A percentile compares a stretch with the other conserved stretches of the same genome.
phyloP scores from a whole-genome alignment of 2,888 invertebrate genomes.

The Pyrgus malvae region DNA sequence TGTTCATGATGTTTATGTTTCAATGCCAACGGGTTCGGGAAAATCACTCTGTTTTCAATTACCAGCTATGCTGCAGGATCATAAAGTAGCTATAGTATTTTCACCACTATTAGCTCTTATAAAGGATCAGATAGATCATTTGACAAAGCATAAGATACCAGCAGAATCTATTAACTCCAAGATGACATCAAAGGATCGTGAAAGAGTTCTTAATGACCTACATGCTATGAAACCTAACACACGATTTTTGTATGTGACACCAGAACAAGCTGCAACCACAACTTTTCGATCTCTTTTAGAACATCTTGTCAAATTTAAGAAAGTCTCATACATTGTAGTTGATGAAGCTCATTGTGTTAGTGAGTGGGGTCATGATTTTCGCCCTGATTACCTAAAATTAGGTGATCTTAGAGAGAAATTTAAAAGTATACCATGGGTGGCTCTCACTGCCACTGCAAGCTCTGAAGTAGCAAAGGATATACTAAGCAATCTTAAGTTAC shows the following conservation, averaged over 20 bases:
- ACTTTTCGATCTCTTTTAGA: slow-evolving; percentile 86
- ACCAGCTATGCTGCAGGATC: slow-evolving; percentile 91
- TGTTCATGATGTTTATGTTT: slow-evolving; percentile 95
- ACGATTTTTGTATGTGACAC: slow-evolving; percentile 96
- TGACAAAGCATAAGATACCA: slow-evolving; percentile 87
- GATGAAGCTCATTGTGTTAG: slow-evolving; percentile 99
- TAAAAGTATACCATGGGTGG: slow-evolving; percentile 90
- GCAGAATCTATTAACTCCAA: slow-evolving; percentile 97
- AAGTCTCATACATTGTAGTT: slow-evolving; percentile 94
- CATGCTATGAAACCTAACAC: slow-evolving; percentile 87
- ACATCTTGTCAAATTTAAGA: slow-evolving; percentile 86
- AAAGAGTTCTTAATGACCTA: slow-evolving; percentile 89
- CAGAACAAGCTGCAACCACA: slow-evolving; percentile 95
- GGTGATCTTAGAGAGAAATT: slow-evolving; percentile 83
- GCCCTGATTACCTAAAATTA: slow-evolving; percentile 96
- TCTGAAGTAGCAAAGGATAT: slow-evolving; percentile 92
- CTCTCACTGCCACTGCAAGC: slow-evolving; percentile 97
- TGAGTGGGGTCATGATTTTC: slow-evolving; percentile 99
- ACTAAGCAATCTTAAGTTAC: slow-evolving; percentile 85
- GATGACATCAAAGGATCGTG: slow-evolving; percentile 88
- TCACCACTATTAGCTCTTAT: slow-evolving; percentile 98
- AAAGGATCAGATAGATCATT: slow-evolving; percentile 96
- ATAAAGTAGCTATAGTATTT: slow-evolving; percentile 94
- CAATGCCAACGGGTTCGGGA: slow-evolving; percentile 99
- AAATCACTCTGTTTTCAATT: slow-evolving; percentile 99